phyloP scores from a whole-genome alignment of 2,113 vertebrate species.

The Nibea coibor region DNA sequence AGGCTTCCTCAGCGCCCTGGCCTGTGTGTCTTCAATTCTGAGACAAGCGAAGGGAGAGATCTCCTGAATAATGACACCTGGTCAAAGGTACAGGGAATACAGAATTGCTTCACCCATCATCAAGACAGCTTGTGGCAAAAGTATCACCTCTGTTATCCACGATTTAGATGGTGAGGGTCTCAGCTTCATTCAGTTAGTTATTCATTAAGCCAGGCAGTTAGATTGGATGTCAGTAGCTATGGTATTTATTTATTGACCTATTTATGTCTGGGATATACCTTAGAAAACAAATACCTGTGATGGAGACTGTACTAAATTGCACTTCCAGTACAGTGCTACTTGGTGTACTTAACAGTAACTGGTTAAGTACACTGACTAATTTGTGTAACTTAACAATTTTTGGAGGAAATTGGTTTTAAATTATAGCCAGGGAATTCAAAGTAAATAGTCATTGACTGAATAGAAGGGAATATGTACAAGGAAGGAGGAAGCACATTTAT shows the following conservation, averaged over 20 bases:
- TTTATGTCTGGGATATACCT: neutral
- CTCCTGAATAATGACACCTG: slow-evolving; percentile 52
- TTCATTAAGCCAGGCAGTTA: slow-evolving; percentile 39
- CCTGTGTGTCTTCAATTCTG: slow-evolving; percentile 34
- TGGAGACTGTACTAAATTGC: neutral
- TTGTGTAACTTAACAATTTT: no score
- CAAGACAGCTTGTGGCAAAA: slow-evolving; percentile 36
- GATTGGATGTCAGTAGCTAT: slow-evolving; percentile 4
- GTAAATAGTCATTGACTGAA: no score
- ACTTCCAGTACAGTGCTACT: no score
- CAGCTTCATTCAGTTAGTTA: slow-evolving; percentile 13
- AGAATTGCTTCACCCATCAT: slow-evolving; percentile 41
- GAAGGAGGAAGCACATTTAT: neutral
- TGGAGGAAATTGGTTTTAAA: no score
- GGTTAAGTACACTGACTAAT: no score
- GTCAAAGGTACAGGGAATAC: slow-evolving; percentile 45
- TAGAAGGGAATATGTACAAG: neutral
- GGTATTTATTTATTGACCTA: slow-evolving; percentile 9
- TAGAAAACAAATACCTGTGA: neutral
- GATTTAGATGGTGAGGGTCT: slow-evolving; percentile 26
- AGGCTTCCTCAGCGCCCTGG: slow-evolving; percentile 10
- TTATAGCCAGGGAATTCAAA: no score
- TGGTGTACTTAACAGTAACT: neutral
- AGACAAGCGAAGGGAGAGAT: slow-evolving; percentile 19
- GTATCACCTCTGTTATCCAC: slow-evolving; percentile 56